Conservation (phyloP, 23 tunicate genomes). For the Corella eumyota region DNA sequence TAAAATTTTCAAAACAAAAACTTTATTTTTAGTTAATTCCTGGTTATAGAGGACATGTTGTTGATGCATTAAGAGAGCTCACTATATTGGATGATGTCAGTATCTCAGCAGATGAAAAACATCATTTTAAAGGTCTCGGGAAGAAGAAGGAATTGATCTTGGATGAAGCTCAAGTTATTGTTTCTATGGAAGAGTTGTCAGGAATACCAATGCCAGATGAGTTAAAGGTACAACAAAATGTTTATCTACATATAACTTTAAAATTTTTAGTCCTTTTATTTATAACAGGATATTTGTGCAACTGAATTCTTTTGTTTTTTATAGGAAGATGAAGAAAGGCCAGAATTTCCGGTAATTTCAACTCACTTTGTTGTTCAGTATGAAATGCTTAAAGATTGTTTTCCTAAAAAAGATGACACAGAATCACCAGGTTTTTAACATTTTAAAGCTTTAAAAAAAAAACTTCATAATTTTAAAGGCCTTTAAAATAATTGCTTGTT, state of each 20-base stretch:
- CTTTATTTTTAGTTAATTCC: slow-evolving; percentile 29
- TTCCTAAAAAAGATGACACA: slow-evolving; percentile 3
- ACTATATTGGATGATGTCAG: slow-evolving; percentile 56
- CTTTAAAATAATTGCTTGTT: too few species aligned
- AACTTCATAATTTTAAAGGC: too few species aligned
- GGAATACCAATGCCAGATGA: slow-evolving; percentile 82
- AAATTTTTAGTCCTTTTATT: too few species aligned
- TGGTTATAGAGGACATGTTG: slow-evolving; percentile 69
- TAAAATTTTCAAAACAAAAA: too few species aligned
- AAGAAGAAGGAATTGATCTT: slow-evolving; percentile 56
- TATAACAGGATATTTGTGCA: neutral
- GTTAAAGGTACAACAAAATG: slow-evolving; percentile 23
- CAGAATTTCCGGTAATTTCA: slow-evolving; percentile 57
- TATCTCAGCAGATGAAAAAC: slow-evolving; percentile 73
- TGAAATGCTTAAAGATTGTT: slow-evolving; percentile 31
- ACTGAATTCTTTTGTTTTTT: neutral
- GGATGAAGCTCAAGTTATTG: slow-evolving; percentile 47
- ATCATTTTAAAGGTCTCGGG: slow-evolving; percentile 68
- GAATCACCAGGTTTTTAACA: slow-evolving; percentile 7
- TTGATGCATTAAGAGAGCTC: slow-evolving; percentile 56
- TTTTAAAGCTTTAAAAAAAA: too few species aligned
- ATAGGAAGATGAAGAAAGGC: slow-evolving; percentile 54
- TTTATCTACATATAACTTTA: too few species aligned
- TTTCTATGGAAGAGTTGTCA: slow-evolving; percentile 24
- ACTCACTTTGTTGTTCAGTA: slow-evolving; percentile 39